phyloP scores from a whole-genome alignment of 2,797 vertebrate genomes.

The Sebastes paucispinis region DNA sequence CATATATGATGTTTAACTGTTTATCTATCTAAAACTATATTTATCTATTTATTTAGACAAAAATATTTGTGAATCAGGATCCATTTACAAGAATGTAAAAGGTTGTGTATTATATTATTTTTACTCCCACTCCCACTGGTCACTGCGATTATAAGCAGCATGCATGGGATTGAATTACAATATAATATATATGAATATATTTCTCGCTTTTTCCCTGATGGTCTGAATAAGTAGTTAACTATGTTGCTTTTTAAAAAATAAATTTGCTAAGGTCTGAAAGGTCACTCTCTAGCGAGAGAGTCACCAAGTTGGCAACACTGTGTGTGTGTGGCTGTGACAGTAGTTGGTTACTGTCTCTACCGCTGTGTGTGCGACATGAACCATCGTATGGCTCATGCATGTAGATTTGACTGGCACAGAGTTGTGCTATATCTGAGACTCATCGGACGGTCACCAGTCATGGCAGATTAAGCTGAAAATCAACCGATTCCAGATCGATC shows the following conservation, averaged over 20 bases:
- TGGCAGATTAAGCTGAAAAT: not conserved
- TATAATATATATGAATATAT: not conserved
- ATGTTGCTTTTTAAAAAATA: not conserved
- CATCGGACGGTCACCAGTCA: not conserved
- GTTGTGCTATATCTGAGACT: not conserved
- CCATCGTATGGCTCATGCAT: not conserved
- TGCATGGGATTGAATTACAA: not conserved
- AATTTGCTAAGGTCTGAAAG: not conserved
- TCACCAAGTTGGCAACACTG: not conserved
- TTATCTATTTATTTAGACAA: not conserved
- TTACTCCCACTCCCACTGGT: not conserved
- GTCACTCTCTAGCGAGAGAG: not conserved
- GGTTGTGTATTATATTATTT: too few relatives aligned
- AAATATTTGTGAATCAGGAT: too few relatives aligned
- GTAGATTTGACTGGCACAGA: not conserved
- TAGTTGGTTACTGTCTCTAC: not conserved
- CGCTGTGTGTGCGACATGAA: fast-evolving
- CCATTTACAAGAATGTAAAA: too few relatives aligned
- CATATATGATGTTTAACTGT: too few relatives aligned
- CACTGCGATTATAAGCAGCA: not conserved
- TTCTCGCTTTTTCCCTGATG: not conserved
- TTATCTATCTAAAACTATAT: too few relatives aligned
- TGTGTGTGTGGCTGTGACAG: not conserved
- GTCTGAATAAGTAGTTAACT: not conserved
- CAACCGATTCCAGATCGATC: not conserved